Percentiles rank a stretch among this genome's conserved stretches.
phyloP scores from a whole-genome alignment of 2,797 vertebrate genomes.

The Chelonia mydas region DNA sequence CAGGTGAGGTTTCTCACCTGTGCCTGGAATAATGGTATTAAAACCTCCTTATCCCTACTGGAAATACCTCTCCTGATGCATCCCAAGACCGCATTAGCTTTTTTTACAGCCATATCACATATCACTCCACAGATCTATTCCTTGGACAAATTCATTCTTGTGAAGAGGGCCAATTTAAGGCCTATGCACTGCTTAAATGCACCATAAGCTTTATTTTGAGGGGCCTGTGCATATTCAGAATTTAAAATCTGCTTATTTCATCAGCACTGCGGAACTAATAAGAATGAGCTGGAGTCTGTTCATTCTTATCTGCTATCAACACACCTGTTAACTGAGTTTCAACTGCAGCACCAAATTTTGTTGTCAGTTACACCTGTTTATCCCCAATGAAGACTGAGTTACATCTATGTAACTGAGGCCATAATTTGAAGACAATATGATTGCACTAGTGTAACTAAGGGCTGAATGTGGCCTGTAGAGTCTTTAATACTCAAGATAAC shows the following conservation, averaged over 20 bases:
- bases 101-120: no score
- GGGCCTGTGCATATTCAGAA: neutral
- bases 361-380: neutral
- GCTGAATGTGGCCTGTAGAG: neutral
- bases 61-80: no score
- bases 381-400: neutral
- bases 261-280: accelerated
- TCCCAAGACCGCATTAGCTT: no score
- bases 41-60: no score
- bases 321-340: neutral
- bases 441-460: neutral
- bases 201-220: neutral
- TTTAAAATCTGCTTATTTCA: neutral
- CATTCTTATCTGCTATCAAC: neutral
- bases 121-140: neutral
- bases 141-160: neutral
- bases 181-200: neutral
- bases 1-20: no score
- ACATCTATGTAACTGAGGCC: accelerated
- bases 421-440: neutral
- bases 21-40: no score
- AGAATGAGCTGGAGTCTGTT: neutral
- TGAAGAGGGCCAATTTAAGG: neutral
- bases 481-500: neutral
- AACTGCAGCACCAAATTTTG: neutral